A percentile compares a stretch with the other conserved stretches of the same genome.
phyloP scores from a whole-genome alignment of 2,888 invertebrate genomes.

The Acleris sparsana region DNA sequence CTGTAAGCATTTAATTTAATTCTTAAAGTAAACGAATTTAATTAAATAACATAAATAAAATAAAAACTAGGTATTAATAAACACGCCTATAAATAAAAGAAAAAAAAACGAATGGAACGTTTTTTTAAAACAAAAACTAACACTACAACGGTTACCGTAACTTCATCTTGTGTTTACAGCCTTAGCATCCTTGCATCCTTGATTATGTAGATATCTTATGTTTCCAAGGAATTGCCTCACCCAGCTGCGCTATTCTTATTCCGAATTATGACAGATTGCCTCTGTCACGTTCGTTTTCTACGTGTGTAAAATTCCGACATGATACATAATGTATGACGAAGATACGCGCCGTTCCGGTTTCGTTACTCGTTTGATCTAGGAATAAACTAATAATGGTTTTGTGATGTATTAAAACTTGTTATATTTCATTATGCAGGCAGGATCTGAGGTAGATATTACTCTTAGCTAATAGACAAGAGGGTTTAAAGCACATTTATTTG shows the following conservation, averaged over 20 bases:
- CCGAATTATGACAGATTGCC: slow-evolving; percentile 19
- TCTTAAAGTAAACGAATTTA: too few relatives aligned
- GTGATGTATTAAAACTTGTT: neutral
- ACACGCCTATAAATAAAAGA: too few relatives aligned
- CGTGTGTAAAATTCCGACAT: slow-evolving; percentile 6
- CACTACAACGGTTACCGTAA: neutral
- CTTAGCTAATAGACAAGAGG: too few relatives aligned
- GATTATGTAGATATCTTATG: slow-evolving; percentile 53
- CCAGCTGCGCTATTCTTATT: slow-evolving; percentile 14
- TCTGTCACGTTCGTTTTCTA: slow-evolving; percentile 5
- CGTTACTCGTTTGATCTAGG: neutral
- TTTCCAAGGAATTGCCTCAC: slow-evolving; percentile 40
- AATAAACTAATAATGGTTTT: neutral
- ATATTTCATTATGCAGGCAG: too few relatives aligned
- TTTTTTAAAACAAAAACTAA: too few relatives aligned
- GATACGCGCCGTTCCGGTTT: neutral
- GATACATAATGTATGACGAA: slow-evolving; percentile 10
- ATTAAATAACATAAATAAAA: too few relatives aligned
- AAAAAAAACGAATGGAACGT: too few relatives aligned
- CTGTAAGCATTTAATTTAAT: too few relatives aligned
- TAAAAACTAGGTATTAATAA: too few relatives aligned
- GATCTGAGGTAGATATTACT: too few relatives aligned
- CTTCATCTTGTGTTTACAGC: neutral
- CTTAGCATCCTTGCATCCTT: slow-evolving; percentile 19
- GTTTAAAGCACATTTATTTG: too few relatives aligned